A percentile compares a stretch with the other conserved stretches of the same genome.
Evolutionary conservation across 2,797 vertebrate genomes (phyloP).

Genomic region (Peromyscus aztecus): DNA sequence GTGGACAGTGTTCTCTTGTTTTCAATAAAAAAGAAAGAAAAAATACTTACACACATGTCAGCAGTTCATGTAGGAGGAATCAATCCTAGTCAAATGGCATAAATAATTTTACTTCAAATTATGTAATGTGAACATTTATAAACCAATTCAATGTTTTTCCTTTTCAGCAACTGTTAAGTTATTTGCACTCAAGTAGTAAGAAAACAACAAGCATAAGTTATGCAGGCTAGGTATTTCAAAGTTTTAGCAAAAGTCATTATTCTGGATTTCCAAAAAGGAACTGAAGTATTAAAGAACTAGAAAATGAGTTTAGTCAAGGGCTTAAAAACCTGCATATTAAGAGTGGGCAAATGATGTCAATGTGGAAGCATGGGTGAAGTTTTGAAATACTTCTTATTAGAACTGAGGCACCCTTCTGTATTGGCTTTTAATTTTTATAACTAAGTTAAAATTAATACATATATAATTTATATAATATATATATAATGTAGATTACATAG

Average conservation of each 20-base stretch:
- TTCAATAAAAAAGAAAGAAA: not conserved
- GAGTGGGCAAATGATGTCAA: accelerated
- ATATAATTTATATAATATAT: too few species aligned
- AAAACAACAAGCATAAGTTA: not conserved
- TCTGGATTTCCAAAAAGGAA: too few species aligned
- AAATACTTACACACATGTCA: accelerated
- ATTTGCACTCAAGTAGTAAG: not conserved
- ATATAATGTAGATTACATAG: not conserved
- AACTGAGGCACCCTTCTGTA: not conserved
- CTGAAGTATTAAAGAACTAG: not conserved
- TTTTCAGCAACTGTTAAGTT: not conserved
- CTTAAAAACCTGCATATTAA: accelerated
- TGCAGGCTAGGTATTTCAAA: not conserved
- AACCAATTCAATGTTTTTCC: not conserved
- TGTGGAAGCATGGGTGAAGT: accelerated
- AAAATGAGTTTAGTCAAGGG: not conserved
- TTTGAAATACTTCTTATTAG: not conserved
- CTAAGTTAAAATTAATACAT: not conserved
- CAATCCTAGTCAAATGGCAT: not conserved
- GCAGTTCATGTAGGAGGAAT: not conserved
- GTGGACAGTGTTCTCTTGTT: not conserved
- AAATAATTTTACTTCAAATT: not conserved
- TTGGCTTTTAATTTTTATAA: not conserved
- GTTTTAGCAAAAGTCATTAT: not conserved
- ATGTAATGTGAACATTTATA: not conserved